Percentiles rank a stretch among this genome's conserved stretches.
These are phyloP conservation scores for Cheilinus undulatus DNA, from an alignment of 2,113 vertebrate species.

Conservation along the genomic window DNA sequence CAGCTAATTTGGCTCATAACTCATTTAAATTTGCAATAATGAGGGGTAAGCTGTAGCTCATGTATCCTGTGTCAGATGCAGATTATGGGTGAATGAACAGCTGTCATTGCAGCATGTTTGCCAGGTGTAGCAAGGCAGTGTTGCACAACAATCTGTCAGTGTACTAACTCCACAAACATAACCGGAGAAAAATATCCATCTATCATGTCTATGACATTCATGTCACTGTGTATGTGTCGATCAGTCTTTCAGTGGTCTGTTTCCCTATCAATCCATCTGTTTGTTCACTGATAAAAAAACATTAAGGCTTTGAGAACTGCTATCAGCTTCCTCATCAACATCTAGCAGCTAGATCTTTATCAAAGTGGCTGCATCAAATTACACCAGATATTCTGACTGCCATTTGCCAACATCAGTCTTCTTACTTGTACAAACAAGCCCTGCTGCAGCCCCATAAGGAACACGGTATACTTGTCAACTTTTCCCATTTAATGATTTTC, in stretches of 20 bases:
- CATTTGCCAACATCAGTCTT: slow-evolving; percentile 8
- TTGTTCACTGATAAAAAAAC: neutral
- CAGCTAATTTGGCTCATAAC: slow-evolving; percentile 3
- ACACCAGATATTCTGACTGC: slow-evolving; percentile 3
- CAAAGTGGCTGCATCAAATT: slow-evolving; percentile 24
- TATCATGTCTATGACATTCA: slow-evolving; percentile 15
- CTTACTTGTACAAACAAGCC: slow-evolving; percentile 14
- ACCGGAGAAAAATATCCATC: slow-evolving; percentile 10
- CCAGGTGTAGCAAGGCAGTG: slow-evolving; percentile 39
- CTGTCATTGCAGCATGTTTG: slow-evolving; percentile 19
- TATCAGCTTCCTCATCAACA: neutral
- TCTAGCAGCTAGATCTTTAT: slow-evolving; percentile 11
- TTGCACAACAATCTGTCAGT: slow-evolving; percentile 29
- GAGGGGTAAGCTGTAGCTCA: slow-evolving; percentile 27
- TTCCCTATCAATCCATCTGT: slow-evolving; percentile 28
- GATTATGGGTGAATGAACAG: slow-evolving; percentile 50
- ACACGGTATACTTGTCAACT: slow-evolving; percentile 27
- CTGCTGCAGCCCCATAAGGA: slow-evolving; percentile 16
- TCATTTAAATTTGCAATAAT: slow-evolving; percentile 29
- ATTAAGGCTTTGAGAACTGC: neutral
- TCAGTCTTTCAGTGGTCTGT: slow-evolving; percentile 20
- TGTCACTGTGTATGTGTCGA: neutral
- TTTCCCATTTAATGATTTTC: slow-evolving; percentile 39
- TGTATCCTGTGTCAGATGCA: slow-evolving; percentile 38
- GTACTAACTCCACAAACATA: neutral